These are phyloP conservation scores for Heteromyza rotundicornis DNA, from an alignment of 2,888 invertebrate genomes.

Conservation along the genomic window DNA sequence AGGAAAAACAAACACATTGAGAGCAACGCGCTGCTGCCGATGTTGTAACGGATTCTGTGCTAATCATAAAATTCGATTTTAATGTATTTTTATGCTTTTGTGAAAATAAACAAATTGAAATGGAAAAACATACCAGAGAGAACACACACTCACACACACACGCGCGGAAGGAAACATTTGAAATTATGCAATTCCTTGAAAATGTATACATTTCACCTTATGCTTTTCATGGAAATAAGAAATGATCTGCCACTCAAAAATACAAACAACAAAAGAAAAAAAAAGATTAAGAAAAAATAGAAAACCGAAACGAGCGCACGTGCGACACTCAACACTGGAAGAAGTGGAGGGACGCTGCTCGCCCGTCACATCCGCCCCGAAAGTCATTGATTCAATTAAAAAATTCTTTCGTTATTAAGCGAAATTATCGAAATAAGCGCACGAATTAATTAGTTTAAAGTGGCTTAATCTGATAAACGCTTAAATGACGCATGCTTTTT, in stretches of 20 bases:
- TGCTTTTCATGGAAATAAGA: not conserved
- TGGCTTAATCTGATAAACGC: constrained; percentile 43
- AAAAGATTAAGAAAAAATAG: not conserved
- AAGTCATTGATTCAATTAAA: constrained; percentile 22
- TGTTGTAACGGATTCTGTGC: constrained; percentile 13
- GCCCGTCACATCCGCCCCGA: not conserved
- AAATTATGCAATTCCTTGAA: constrained; percentile 15
- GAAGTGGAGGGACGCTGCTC: not conserved
- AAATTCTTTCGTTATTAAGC: not conserved
- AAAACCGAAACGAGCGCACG: constrained; percentile 9
- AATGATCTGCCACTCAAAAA: not conserved
- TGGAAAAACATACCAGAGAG: not conserved
- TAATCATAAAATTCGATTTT: constrained; percentile 25
- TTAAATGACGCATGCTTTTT: constrained; percentile 35
- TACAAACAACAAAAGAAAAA: no score
- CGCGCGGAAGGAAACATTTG: not conserved
- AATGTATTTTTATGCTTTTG: constrained; percentile 22
- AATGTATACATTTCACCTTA: constrained; percentile 4
- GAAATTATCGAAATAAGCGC: constrained; percentile 26
- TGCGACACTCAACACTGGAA: constrained; percentile 23
- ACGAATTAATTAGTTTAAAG: constrained; percentile 42
- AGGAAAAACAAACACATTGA: not conserved
- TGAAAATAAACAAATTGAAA: constrained; percentile 20
- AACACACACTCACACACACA: not conserved
- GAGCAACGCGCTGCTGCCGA: not conserved